These are phyloP conservation scores for Chrysogorgia sp. DNA, from an alignment of 92 coral and sea anemone species.

Conservation along the genomic window DNA sequence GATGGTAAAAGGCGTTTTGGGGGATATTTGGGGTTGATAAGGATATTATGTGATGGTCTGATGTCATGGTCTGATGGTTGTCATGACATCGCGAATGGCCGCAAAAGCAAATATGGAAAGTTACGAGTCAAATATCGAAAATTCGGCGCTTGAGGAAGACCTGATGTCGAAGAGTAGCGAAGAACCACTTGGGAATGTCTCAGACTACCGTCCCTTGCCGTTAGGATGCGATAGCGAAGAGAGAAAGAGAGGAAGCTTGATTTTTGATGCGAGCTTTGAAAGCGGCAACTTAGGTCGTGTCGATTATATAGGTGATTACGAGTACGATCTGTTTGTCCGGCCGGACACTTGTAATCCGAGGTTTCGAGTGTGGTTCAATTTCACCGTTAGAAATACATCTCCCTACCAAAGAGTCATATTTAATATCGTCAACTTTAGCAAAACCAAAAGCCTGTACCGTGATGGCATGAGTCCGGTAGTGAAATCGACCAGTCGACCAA, in stretches of 20 bases:
- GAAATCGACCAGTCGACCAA: constrained; percentile 91
- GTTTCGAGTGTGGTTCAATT: constrained; percentile 98
- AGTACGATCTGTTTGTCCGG: constrained; percentile 93
- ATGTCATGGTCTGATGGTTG: no score
- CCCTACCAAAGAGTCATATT: constrained; percentile 95
- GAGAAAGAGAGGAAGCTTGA: constrained; percentile 85
- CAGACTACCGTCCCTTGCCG: constrained; percentile 76
- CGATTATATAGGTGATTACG: constrained; percentile 92
- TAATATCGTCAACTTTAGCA: constrained; percentile 95
- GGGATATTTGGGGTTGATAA: background rate
- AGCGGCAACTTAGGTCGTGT: constrained; percentile 98
- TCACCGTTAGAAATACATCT: constrained; percentile 84
- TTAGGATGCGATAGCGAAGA: constrained; percentile 77
- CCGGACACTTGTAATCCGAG: constrained; percentile 99
- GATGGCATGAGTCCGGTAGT: constrained; percentile 99
- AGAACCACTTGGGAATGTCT: constrained; percentile 93
- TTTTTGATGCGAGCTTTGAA: constrained; percentile 97
- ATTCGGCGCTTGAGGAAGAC: constrained; percentile 61
- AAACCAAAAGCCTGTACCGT: constrained; percentile 95
- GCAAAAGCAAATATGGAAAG: constrained; percentile 80
- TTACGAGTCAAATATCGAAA: constrained; percentile 58
- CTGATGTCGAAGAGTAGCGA: constrained; percentile 62
- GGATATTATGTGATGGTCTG: background rate
- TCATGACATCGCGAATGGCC: constrained; percentile 75
- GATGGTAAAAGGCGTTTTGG: no score